Evolutionary conservation across 2,113 vertebrate genomes (phyloP).

Genomic region (Synchiropus splendidus): DNA sequence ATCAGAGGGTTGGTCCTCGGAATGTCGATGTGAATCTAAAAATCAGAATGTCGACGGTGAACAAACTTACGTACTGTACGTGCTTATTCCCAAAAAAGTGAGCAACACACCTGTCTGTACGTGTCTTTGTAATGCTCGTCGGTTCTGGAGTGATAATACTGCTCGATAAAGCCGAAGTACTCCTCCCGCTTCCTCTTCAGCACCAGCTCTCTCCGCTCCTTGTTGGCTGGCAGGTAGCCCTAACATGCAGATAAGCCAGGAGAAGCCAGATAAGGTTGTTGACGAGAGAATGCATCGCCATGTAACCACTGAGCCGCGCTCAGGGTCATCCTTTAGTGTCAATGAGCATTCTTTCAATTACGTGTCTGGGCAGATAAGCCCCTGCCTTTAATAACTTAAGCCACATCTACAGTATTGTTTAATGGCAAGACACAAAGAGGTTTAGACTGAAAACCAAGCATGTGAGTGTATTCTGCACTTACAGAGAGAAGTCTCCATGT

Average conservation of each 20-base stretch:
- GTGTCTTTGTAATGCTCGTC: constrained; percentile 95
- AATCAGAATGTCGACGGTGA: constrained; percentile 18
- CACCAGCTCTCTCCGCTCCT: constrained; percentile 83
- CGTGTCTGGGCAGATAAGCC: too few relatives aligned
- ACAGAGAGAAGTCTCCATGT: constrained; percentile 96
- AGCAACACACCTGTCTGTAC: constrained; percentile 80
- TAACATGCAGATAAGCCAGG: constrained; percentile 16
- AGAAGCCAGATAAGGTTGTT: constrained; percentile 4
- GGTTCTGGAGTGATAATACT: constrained; percentile 97
- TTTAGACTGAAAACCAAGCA: too few relatives aligned
- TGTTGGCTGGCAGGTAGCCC: constrained; percentile 95
- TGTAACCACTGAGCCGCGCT: too few relatives aligned
- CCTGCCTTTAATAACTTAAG: too few relatives aligned
- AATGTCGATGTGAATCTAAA: constrained; percentile 98
- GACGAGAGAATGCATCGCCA: not conserved
- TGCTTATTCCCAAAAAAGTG: too few relatives aligned
- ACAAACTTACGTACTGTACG: too few relatives aligned
- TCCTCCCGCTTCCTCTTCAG: constrained; percentile 88
- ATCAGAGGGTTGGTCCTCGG: constrained; percentile 97
- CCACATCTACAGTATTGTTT: too few relatives aligned
- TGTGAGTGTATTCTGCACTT: too few relatives aligned
- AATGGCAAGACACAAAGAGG: too few relatives aligned
- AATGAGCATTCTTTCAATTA: too few relatives aligned
- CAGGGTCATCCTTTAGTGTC: too few relatives aligned
- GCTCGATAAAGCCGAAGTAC: constrained; percentile 96